A percentile compares a stretch with the other conserved stretches of the same genome.
phyloP scores from a whole-genome alignment of 1,140 invertebrate genomes.

The Maconellicoccus hirsutus region DNA sequence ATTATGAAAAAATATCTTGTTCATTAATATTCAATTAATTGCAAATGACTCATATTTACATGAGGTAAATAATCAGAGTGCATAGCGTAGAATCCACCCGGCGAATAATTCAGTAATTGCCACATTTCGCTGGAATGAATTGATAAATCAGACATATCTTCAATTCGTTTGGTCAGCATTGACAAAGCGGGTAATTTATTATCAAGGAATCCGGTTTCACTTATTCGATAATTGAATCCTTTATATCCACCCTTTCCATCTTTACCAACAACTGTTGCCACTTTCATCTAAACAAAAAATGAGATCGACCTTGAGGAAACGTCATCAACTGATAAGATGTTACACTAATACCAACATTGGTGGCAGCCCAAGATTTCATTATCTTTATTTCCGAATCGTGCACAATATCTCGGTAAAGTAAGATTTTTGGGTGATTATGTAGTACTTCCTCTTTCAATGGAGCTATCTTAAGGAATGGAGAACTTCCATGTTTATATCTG shows the following conservation, averaged over 20 bases:
- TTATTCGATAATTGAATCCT: conserved; percentile 87
- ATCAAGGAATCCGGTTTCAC: conserved; percentile 33
- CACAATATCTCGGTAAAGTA: conserved; percentile 52
- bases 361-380: conserved; percentile 46
- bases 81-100: conserved; percentile 96
- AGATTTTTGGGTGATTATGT: conserved; percentile 44
- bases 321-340: no score
- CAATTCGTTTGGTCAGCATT: conserved; percentile 58
- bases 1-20: no score
- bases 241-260: conserved; percentile 84
- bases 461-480: conserved; percentile 41
- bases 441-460: conserved; percentile 52
- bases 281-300: conserved; percentile 68
- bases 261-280: conserved; percentile 92
- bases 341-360: no score
- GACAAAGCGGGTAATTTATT: no score
- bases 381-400: conserved; percentile 46
- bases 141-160: conserved; percentile 68
- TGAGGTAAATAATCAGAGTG: conserved; percentile 83
- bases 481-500: background rate
- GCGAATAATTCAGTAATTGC: conserved; percentile 95
- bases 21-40: no score
- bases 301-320: conserved; percentile 36
- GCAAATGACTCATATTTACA: no score
- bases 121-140: conserved; percentile 83